Evolutionary conservation across 2,113 vertebrate species (phyloP), one percentile per base, ranked within the genome.

Genomic region (Nematolebias whitei): DNA sequence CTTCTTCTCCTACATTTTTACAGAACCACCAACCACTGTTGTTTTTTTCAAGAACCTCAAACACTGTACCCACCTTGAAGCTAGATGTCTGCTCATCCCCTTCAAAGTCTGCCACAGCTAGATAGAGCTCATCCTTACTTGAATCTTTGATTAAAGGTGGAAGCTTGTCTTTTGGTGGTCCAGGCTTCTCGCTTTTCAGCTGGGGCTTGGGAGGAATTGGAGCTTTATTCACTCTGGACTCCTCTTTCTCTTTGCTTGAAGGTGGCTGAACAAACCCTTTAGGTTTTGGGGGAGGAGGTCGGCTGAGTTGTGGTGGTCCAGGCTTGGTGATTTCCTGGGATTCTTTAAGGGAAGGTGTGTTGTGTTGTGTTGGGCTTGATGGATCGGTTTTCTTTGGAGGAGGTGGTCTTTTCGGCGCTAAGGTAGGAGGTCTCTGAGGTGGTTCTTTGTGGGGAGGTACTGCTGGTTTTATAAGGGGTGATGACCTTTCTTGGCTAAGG

Each of bases 1-100:
- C 89, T 0, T 93, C 90, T 8, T 93, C 94, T 0, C 93, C 89
- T 43, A 96, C 85, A 8, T 95, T 95, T 87, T 95, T 98, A 92
- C 98, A 99, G 90, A 98, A 97, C 98, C 98, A 98, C 98, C 98
- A 99, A 68, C 98, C 98, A 0, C 91, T 97, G 92, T 87, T 93
- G 79, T 92, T 97, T 87, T 93, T 97, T 61, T 99, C 98, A 1
- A 94, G 86, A 60, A 99, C 97, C 83, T 99, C 95, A 35, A 99
- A 99, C 73, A 97, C 89, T 0, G 96, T 94, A 23, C 98, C 98
- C 80, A 97, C 95, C 85, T 96, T 96, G 90, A 99, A 99, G 85
- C 95, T 87, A 69, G 94, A 90, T 7, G 96, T 95, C 47, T 96
- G 96, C 16, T 97, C 96, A 0, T 98, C 97, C 0, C 98, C 98